A percentile compares a stretch with the other conserved stretches of the same genome.
phyloP scores from a whole-genome alignment of 1,140 invertebrate species.

The Potamilus streckersoni region DNA sequence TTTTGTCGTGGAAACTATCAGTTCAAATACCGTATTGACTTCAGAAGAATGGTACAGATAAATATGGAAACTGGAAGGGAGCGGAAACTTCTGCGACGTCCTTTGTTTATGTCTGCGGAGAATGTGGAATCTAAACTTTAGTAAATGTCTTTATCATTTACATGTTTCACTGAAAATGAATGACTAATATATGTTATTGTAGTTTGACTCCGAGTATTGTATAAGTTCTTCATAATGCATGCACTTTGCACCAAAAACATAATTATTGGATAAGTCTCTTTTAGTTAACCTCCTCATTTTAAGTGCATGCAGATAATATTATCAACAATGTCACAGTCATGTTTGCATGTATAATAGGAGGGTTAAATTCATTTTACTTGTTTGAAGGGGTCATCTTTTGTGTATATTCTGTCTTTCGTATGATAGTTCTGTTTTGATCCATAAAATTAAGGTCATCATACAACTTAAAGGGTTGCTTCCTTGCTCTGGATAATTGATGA shows the following conservation, averaged over 20 bases:
- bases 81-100: constrained; percentile 33
- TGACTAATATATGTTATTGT: not conserved
- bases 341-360: too few species aligned
- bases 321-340: too few species aligned
- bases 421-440: too few species aligned
- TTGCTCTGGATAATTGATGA: too few species aligned
- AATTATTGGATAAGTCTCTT: not conserved
- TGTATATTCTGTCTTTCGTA: too few species aligned
- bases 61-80: constrained; percentile 31
- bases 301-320: not conserved
- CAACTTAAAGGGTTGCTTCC: too few species aligned
- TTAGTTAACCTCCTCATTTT: not conserved
- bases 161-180: too few species aligned
- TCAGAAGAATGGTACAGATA: constrained; percentile 40
- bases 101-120: constrained; percentile 33
- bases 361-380: too few species aligned
- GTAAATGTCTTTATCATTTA: constrained; percentile 4
- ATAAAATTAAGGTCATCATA: too few species aligned
- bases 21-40: constrained; percentile 38
- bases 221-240: not conserved
- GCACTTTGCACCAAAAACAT: not conserved
- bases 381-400: too few species aligned
- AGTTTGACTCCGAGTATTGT: too few species aligned
- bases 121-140: constrained; percentile 30
- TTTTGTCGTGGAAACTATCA: constrained; percentile 20